Conservation (phyloP, 2,888 invertebrate genomes). For the Amphipoea oculea region DNA sequence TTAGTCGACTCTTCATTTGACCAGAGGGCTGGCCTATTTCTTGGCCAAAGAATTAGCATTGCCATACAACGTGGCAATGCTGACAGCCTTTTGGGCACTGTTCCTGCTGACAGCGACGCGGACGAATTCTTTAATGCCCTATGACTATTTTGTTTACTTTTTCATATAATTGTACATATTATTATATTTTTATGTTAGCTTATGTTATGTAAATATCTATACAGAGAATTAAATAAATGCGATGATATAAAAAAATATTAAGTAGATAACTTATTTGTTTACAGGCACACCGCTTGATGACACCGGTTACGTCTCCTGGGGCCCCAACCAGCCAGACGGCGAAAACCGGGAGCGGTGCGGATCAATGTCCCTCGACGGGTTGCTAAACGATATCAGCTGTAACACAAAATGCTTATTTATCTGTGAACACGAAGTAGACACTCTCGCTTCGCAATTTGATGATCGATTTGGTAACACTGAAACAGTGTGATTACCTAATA, state of each 20-base stretch:
- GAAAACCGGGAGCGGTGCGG: slow-evolving; percentile 78
- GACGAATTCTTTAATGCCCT: too few relatives aligned
- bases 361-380: slow-evolving; percentile 81
- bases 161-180: too few relatives aligned
- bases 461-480: slow-evolving; percentile 5
- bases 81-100: too few relatives aligned
- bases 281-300: slow-evolving; percentile 66
- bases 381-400: slow-evolving; percentile 79
- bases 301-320: slow-evolving; percentile 79
- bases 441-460: slow-evolving; percentile 13
- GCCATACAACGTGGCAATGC: too few relatives aligned
- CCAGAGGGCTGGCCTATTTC: too few relatives aligned
- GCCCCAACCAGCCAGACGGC: slow-evolving; percentile 79
- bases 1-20: too few relatives aligned
- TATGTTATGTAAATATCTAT: too few relatives aligned
- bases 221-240: too few relatives aligned
- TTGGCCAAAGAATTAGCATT: too few relatives aligned
- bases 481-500: neutral
- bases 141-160: too few relatives aligned
- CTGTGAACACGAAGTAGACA: slow-evolving; percentile 79
- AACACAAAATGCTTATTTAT: slow-evolving; percentile 77
- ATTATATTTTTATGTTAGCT: too few relatives aligned
- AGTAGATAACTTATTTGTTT: neutral
- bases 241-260: neutral
- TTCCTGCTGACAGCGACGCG: too few relatives aligned